Percentiles rank a stretch among this genome's conserved stretches.
Evolutionary conservation across 2,113 vertebrate genomes (phyloP).

Genomic region (Balaeniceps rex): DNA sequence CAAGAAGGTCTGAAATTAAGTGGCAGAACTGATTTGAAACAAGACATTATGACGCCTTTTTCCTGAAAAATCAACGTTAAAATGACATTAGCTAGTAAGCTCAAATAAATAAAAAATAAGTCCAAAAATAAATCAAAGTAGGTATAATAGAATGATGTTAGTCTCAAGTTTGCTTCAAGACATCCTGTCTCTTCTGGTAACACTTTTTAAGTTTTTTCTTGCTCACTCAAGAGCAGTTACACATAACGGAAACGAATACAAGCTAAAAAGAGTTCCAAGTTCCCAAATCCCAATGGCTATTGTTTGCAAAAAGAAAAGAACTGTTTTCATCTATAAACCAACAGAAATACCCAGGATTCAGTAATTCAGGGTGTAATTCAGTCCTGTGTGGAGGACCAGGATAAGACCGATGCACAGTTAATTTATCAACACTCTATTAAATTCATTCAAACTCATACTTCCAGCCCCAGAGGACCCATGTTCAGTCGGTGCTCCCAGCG

Average conservation of each 20-base stretch:
- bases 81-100: slow-evolving; percentile 9
- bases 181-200: slow-evolving; percentile 17
- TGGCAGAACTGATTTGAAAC: neutral
- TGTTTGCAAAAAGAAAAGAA: neutral
- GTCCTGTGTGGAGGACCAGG: neutral
- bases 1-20: neutral
- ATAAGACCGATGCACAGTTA: neutral
- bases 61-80: slow-evolving; percentile 17
- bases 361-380: neutral
- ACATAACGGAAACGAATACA: neutral
- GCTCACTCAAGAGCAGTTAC: neutral
- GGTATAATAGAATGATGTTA: slow-evolving; percentile 16
- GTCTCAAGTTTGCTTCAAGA: slow-evolving; percentile 10
- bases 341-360: neutral
- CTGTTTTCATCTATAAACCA: neutral
- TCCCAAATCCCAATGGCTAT: neutral
- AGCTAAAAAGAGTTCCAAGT: neutral
- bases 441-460: fast-evolving
- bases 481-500: fast-evolving
- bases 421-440: neutral
- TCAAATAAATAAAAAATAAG: slow-evolving; percentile 41
- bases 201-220: neutral
- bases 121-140: slow-evolving; percentile 41
- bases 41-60: neutral
- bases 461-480: neutral